Base-by-base conservation (phyloP, 2,888 invertebrate species). In the Laspeyria flexula region DNA sequence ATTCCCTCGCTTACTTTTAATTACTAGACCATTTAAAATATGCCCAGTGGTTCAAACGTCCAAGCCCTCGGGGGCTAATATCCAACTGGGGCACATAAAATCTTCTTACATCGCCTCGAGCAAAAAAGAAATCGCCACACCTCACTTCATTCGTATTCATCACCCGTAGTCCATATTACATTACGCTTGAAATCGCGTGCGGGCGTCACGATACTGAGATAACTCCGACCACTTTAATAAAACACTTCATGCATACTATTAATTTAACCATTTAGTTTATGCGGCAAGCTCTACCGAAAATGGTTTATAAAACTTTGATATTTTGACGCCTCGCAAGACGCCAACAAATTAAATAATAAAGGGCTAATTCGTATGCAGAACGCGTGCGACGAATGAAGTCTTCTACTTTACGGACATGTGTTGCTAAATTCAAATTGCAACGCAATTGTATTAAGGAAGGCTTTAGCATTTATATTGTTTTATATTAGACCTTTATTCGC, bases 261-360 rank as follows among this genome's bases (percentile, higher is more conserved):
- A 45, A 31, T 46, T 43, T 27, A 49, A 44, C 39, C 31, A 11
- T 38, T 27, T 21, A 57, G 51, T 54, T 48, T 51, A 27, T 29
- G 49, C 5, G 1, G 10, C 23, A 38, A 57, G 79, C 23, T 75
- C 75, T 55, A 41, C 1, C 6, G 56, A 51, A 54, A 39, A 46
- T 82, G 81, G 85, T 59, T 56, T 48, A 33, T 55, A 52, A n/a
- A 60, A 67, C 67, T 75, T 73, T 76, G 79, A 83, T 84, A 85
- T 84, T 88, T 86, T 88, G 86, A 87, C 86, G 83, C 85, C 83
- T 86, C 73, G 77, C 75, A 73, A 78, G 77, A 83, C 64, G 75
- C 75, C 75, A 84, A 86, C 86, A 88, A 86, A 88, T 88, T 83
- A 84, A 86, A 86, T 84, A 85, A 85, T 82, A 85, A 83, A 77